Base-by-base conservation (phyloP, 1,140 invertebrate species). In the Cotesia glomerata region DNA sequence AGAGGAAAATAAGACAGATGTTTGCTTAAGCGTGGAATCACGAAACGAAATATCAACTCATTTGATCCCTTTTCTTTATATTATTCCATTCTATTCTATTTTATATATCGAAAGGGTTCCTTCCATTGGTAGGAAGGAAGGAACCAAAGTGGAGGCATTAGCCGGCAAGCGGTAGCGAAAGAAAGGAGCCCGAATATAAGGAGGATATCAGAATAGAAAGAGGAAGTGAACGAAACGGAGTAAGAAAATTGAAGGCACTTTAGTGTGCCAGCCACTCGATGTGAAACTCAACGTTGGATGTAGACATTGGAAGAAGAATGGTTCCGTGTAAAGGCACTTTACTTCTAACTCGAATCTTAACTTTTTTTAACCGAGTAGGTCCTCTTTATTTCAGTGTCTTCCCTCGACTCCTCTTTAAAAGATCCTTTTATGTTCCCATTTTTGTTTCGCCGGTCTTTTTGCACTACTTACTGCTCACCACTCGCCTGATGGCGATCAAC, bases 251-350 rank as follows among this genome's bases (percentile, higher is more conserved):
- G 74, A 67, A 74, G 72, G 61, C 71, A 71, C 73, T 76, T 78
- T 77, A 81, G 72, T 77, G 76, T 75, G 75, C 74, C 76, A 76
- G 74, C 68, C 76, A 77, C 77, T 76, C 67, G 69, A 75, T 73
- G 74, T 75, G 75, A 78, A 75, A 77, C 74, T 78, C 75, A 14
- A 69, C 68, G 39, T 73, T 75, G 71, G 74, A 75, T 75, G 80
- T 78, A 78, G 77, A 81, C 79, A 77, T 79, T 76, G 74, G 76
- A 69, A 73, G 76, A 72, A 78, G 79, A 75, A 79, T 78, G 77
- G 74, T 75, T 80, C 74, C 74, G 75, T 79, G 74, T 76, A 76
- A 75, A 76, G 74, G 72, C 77, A 79, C 78, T 79, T 77, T 79
- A 75, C 74, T 76, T 76, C 76, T 78, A 78, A 76, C 81, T 81